Evolutionary conservation across 2,888 invertebrate genomes (phyloP).

Genomic region (Pseudococcus longispinus): DNA sequence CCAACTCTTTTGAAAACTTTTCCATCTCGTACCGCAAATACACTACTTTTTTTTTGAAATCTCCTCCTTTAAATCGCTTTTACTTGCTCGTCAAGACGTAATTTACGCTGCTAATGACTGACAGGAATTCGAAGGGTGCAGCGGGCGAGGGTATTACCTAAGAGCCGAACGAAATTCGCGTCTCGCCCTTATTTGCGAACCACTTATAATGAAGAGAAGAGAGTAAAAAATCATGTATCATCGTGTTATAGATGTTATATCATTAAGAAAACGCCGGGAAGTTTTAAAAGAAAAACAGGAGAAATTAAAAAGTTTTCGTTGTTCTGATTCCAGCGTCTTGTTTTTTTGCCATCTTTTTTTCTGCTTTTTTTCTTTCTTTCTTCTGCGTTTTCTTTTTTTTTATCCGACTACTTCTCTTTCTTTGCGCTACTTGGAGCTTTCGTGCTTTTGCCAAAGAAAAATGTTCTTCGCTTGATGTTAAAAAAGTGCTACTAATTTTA

Average conservation of each 20-base stretch:
- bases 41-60: too few species aligned
- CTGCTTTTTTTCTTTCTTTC: not conserved
- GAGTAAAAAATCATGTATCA: slow-evolving; percentile 42
- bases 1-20: too few species aligned
- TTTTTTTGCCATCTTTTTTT: not conserved
- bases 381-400: not conserved
- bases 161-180: not conserved
- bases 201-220: slow-evolving; percentile 17
- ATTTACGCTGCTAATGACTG: too few species aligned
- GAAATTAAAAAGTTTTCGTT: slow-evolving; percentile 46
- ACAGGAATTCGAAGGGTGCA: not conserved
- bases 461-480: slow-evolving; percentile 43
- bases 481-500: slow-evolving; percentile 45
- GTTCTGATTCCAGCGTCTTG: slow-evolving; percentile 34
- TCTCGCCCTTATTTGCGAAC: slow-evolving; percentile 5
- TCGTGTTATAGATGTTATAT: slow-evolving; percentile 44
- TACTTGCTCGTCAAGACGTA: too few species aligned
- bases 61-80: too few species aligned
- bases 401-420: not conserved
- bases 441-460: slow-evolving; percentile 35
- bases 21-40: too few species aligned
- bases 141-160: not conserved
- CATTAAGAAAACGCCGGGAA: slow-evolving; percentile 40
- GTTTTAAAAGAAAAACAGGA: slow-evolving; percentile 45
- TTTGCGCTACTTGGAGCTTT: not conserved